phyloP scores from a whole-genome alignment of 2,797 vertebrate species.

The Trematomus bernacchii region DNA sequence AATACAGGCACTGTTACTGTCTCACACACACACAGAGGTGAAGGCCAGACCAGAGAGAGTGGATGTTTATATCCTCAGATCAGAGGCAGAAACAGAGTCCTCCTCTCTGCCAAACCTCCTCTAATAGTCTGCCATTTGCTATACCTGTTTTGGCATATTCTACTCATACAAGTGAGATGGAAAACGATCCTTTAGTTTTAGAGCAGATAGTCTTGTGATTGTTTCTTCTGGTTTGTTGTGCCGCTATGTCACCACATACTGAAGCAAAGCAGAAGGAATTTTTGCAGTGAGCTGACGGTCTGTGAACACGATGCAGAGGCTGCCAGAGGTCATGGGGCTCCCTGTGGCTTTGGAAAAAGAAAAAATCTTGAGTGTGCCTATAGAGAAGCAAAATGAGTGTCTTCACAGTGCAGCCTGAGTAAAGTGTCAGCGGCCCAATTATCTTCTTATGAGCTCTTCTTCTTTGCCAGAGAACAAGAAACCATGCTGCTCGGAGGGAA shows the following conservation, averaged over 20 bases:
- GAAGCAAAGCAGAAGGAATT: slow-evolving; percentile 33
- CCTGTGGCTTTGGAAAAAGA: slow-evolving; percentile 32
- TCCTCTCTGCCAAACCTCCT: slow-evolving; percentile 35
- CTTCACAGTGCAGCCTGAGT: slow-evolving; percentile 22
- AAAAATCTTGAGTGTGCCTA: slow-evolving; percentile 12
- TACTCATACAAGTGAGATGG: slow-evolving; percentile 15
- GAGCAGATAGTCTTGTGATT: neutral
- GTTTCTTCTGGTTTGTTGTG: slow-evolving; percentile 8
- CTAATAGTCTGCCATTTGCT: slow-evolving; percentile 30
- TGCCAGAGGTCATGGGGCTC: neutral
- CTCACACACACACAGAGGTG: slow-evolving; percentile 28
- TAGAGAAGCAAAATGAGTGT: slow-evolving; percentile 31
- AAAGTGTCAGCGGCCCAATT: slow-evolving; percentile 49
- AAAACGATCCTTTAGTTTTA: slow-evolving; percentile 16
- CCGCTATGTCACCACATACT: slow-evolving; percentile 4
- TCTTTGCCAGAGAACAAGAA: slow-evolving; percentile 32
- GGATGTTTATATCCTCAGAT: slow-evolving; percentile 55
- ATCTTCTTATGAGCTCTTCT: slow-evolving; percentile 39
- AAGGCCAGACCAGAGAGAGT: slow-evolving; percentile 45
- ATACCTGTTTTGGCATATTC: slow-evolving; percentile 1
- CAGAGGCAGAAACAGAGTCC: slow-evolving; percentile 42
- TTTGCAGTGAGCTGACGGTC: neutral
- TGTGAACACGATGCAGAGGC: slow-evolving; percentile 10
- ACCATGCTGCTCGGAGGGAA: slow-evolving; percentile 24
- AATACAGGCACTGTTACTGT: slow-evolving; percentile 27